Evolutionary conservation across 2,113 vertebrate genomes (phyloP), one percentile per base, ranked within the genome.

Genomic region (Lampris megalopsis): DNA sequence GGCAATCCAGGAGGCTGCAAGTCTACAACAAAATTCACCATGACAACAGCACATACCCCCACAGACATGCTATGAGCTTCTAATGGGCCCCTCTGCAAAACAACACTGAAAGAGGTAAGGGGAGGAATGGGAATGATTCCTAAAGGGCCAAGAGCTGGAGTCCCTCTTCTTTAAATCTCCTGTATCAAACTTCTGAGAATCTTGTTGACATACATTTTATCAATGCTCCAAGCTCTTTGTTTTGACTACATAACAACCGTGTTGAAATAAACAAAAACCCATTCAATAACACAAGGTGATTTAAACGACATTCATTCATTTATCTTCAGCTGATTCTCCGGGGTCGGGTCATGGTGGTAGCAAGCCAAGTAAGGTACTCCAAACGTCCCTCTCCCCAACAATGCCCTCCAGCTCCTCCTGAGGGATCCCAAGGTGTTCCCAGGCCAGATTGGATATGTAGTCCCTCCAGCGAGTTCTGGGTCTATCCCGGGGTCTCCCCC

Each of bases 111-210:
- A 13, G 35, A 7, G 36, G 24, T 9, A 70, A 82, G 49, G 0
- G 8, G 43, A 79, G 63, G 69, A 63, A 64, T 10, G 66, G 63
- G 59, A 43, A 10, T 0, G 41, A 52, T 45, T 77, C 67, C 56
- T 61, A 37, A n/a, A 10, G 50, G 60, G 59, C 9, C 7, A 2
- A 56, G 36, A 49, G 64, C 42, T 49, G 54, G 42, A 53, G 5
- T 2, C 10, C 13, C 13, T 76, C 78, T 86, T 73, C 64, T 66
- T 72, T 48, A 76, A 66, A 68, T 45, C 54, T 62, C 56, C 69
- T 67, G 75, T 65, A 57, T 52, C 53, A 10, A 37, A 3, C 36
- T 10, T 7, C 45, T 80, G 83, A 73, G 85, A 86, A 84, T 90
- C 72, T 66, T 69, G 62, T 72, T 83, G 83, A 77, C 83, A 58